Percentiles rank a stretch among this genome's conserved stretches.
Evolutionary conservation across 2,113 vertebrate species (phyloP).

Genomic region (Atractosteus spatula): DNA sequence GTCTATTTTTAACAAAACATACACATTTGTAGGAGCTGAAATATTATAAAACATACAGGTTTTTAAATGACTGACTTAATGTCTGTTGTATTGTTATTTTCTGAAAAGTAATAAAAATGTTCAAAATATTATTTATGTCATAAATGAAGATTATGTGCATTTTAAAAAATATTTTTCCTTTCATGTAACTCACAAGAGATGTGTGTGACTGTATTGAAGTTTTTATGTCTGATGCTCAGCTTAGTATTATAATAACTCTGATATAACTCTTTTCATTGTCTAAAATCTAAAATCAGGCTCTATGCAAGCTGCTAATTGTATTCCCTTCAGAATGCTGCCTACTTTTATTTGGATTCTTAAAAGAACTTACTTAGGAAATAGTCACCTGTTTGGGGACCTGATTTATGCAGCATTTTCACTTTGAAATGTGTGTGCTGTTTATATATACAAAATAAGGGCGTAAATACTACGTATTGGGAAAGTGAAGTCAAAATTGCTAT

Average conservation of each 20-base stretch:
- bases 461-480: conserved; percentile 18
- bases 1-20: too few species aligned
- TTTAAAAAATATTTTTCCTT: too few species aligned
- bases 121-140: too few species aligned
- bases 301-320: conserved; percentile 20
- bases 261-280: conserved; percentile 14
- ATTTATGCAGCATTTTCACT: conserved; percentile 27
- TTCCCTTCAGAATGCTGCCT: conserved; percentile 12
- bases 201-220: conserved; percentile 12
- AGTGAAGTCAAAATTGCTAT: too few species aligned
- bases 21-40: not conserved
- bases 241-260: conserved; percentile 22
- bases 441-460: conserved; percentile 62
- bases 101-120: not conserved
- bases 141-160: too few species aligned
- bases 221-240: conserved; percentile 13
- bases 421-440: conserved; percentile 55
- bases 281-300: conserved; percentile 15
- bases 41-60: not conserved
- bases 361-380: conserved; percentile 21
- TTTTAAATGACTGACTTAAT: not conserved
- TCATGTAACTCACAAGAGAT: not conserved
- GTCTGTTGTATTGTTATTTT: not conserved
- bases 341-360: conserved; percentile 17
- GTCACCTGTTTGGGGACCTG: conserved; percentile 40